Evolutionary conservation across 2,888 invertebrate genomes (phyloP).

Genomic region (Pycnomerus fuliginosus): DNA sequence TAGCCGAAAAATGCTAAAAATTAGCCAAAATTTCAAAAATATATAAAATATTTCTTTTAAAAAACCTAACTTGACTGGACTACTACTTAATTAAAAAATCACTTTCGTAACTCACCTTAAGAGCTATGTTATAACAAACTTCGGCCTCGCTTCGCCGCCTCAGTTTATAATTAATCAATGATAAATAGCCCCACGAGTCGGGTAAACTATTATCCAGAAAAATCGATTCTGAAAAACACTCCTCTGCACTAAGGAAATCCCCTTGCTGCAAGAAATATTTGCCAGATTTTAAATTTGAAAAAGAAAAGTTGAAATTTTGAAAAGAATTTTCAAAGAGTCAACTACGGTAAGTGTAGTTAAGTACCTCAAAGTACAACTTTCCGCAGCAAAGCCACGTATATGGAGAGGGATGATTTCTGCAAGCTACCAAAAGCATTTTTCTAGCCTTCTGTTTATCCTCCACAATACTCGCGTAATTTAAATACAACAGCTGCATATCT

Average conservation of each 20-base stretch:
- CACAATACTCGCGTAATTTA: slow-evolving; percentile 40
- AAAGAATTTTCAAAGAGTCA: too few species aligned
- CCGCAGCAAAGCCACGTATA: slow-evolving; percentile 46
- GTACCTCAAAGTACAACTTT: slow-evolving; percentile 36
- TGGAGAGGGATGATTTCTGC: slow-evolving; percentile 46
- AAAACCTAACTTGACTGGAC: too few species aligned
- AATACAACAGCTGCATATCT: slow-evolving; percentile 44
- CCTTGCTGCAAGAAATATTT: slow-evolving; percentile 37
- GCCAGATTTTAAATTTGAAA: slow-evolving; percentile 3
- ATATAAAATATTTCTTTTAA: too few species aligned
- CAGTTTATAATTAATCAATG: slow-evolving; percentile 46
- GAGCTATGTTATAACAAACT: slow-evolving; percentile 45
- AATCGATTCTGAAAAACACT: slow-evolving; percentile 49
- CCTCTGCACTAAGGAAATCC: slow-evolving; percentile 48
- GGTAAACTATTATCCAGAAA: slow-evolving; percentile 44
- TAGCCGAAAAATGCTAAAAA: too few species aligned
- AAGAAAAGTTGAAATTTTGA: neutral
- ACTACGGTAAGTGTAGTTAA: too few species aligned
- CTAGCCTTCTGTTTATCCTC: slow-evolving; percentile 43
- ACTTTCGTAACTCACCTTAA: slow-evolving; percentile 32
- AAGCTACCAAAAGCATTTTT: slow-evolving; percentile 43
- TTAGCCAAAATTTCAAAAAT: too few species aligned
- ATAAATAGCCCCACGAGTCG: slow-evolving; percentile 49
- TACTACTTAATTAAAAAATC: too few species aligned
- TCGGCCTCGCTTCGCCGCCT: slow-evolving; percentile 42